These are phyloP conservation scores for Pinctada fucata DNA, from an alignment of 2,888 invertebrate species.

Conservation along the genomic window DNA sequence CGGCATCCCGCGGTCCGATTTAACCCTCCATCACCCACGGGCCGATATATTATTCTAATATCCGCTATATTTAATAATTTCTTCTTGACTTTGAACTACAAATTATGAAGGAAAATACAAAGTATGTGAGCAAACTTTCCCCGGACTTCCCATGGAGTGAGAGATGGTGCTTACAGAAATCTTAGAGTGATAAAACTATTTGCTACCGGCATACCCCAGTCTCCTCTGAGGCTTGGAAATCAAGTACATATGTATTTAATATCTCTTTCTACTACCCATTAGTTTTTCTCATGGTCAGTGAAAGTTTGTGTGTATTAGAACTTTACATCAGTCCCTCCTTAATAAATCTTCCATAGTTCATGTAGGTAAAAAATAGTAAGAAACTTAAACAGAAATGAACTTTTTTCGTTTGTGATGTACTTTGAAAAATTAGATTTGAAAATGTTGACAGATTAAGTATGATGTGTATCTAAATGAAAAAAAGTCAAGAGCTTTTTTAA, in stretches of 20 bases:
- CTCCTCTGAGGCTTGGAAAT: conserved; percentile 22
- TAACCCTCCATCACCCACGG: conserved; percentile 12
- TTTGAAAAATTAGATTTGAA: no score
- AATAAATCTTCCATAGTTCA: no score
- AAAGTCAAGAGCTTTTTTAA: no score
- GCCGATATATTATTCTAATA: conserved; percentile 27
- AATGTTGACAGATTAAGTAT: no score
- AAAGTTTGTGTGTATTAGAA: no score
- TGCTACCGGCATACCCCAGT: conserved; percentile 31
- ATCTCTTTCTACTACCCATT: neutral
- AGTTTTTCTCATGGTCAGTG: neutral
- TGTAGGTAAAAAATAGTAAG: no score
- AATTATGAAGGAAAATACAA: conserved; percentile 29
- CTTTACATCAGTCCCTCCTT: no score
- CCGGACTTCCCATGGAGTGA: conserved; percentile 33
- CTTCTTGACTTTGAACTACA: conserved; percentile 37
- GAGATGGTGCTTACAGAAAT: conserved; percentile 43
- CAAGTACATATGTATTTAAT: conserved; percentile 35
- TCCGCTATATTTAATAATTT: conserved; percentile 8
- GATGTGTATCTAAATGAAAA: no score
- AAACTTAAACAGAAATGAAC: no score
- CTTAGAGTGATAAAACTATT: conserved; percentile 39
- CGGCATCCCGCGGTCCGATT: conserved; percentile 24
- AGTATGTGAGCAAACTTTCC: conserved; percentile 23
- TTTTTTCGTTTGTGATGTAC: no score